Evolutionary conservation across 2,113 vertebrate species (phyloP), one percentile per base, ranked within the genome.

Genomic region (Fregetta grallaria): DNA sequence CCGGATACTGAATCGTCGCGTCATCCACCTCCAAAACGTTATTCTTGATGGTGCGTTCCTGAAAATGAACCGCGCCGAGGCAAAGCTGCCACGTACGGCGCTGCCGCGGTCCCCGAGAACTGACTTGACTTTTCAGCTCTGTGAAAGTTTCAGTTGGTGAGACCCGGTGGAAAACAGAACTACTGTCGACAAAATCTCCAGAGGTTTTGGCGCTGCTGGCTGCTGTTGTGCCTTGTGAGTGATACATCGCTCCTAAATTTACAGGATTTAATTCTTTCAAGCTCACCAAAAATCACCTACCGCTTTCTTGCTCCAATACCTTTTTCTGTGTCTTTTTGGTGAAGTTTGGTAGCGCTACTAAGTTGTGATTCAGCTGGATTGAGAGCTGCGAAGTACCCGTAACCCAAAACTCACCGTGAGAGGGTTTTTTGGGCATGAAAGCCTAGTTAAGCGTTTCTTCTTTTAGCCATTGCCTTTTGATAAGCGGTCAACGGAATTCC

Each of bases 391-490:
- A 27, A 36, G 19, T 3, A 5, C 55, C 50, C 65, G 0, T 8
- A 9, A 25, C 83, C 86, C 67, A 2, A 32, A 66, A 63, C 34
- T 50, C 67, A 0, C 59, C 11, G 0, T 1, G 21, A 61, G 72
- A 58, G 66, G 66, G 63, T 9, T 50, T 66, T 80, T 34, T n/a
- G 27, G 77, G 88, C 27, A 5, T 3, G 55, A 36, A 45, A 75
- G 25, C 87, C 52, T 29, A 3, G 29, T 9, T 6, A 5, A 68
- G 34, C n/a, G 0, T 32, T 83, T 70, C 8, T 79, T 52, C 63
- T 74, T 55, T 7, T 7, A 86, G 93, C 91, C 95, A 79, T 93
- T 94, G 96, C 97, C 96, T 95, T 90, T 95, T 88, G 94, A 90
- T 88, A 75, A 74, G 91, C 52, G 93, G 94, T 94, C 89, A 86